A percentile compares a stretch with the other conserved stretches of the same genome.
Conservation (phyloP, 2,888 invertebrate species). For the Polydrusus tereticollis region DNA sequence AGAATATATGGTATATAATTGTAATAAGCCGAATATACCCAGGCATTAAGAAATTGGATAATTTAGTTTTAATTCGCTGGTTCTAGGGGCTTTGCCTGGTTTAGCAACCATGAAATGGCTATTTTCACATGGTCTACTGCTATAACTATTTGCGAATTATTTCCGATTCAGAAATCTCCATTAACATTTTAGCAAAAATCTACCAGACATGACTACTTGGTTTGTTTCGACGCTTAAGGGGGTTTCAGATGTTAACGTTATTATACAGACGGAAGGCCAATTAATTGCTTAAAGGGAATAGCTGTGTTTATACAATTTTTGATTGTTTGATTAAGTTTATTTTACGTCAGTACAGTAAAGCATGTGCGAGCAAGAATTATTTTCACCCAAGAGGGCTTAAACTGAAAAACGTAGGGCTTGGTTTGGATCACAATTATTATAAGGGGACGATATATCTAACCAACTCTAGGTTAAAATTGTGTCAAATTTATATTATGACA, state of each 20-base stretch:
- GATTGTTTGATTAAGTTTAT: too few species aligned
- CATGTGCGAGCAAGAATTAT: too few species aligned
- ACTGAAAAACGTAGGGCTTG: too few species aligned
- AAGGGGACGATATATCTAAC: too few species aligned
- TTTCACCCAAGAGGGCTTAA: too few species aligned
- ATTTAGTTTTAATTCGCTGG: slow-evolving; percentile 34
- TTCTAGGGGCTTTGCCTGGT: slow-evolving; percentile 23
- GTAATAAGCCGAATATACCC: slow-evolving; percentile 11
- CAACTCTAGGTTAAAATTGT: too few species aligned
- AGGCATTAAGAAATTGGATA: slow-evolving; percentile 33
- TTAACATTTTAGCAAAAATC: slow-evolving; percentile 17
- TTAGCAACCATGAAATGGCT: slow-evolving; percentile 31
- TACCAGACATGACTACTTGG: slow-evolving; percentile 13
- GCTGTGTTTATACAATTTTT: too few species aligned
- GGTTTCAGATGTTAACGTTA: neutral
- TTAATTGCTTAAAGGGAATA: neutral
- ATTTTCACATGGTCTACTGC: slow-evolving; percentile 33
- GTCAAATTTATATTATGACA: too few species aligned
- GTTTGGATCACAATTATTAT: too few species aligned
- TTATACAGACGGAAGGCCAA: neutral
- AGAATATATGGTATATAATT: slow-evolving; percentile 14
- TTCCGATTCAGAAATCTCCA: slow-evolving; percentile 25
- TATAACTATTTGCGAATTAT: slow-evolving; percentile 34
- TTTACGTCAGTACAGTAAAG: too few species aligned
- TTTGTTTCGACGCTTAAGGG: slow-evolving; percentile 1